phyloP scores from a whole-genome alignment of 1,140 invertebrate genomes.

The Drosophila arawakana region DNA sequence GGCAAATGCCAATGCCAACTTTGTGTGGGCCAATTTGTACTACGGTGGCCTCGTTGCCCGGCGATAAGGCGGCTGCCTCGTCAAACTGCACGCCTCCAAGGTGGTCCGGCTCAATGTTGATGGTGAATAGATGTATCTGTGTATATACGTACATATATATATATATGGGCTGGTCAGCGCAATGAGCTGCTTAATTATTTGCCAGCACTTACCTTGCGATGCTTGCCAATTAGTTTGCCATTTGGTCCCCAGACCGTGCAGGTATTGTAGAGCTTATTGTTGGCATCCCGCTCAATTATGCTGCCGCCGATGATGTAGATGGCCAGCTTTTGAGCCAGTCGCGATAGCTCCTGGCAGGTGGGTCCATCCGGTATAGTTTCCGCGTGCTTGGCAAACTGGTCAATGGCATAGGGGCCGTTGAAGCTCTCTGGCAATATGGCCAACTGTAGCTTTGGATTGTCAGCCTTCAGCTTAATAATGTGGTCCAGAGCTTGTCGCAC shows the following conservation, averaged over 20 bases:
- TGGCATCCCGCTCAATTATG: constrained; percentile 90
- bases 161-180: not conserved
- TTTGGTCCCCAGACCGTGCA: constrained; percentile 94
- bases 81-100: constrained; percentile 94
- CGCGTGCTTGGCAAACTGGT: constrained; percentile 94
- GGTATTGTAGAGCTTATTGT: constrained; percentile 91
- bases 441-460: constrained; percentile 88
- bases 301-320: constrained; percentile 95
- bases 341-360: constrained; percentile 89
- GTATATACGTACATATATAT: not conserved
- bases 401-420: constrained; percentile 93
- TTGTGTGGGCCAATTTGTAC: constrained; percentile 90
- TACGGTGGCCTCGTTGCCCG: constrained; percentile 90
- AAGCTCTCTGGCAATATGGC: constrained; percentile 97
- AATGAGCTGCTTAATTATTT: constrained; percentile 7
- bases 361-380: constrained; percentile 92
- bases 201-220: constrained; percentile 87
- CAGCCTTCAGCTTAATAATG: constrained; percentile 89
- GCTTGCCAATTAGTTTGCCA: constrained; percentile 90
- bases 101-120: constrained; percentile 90
- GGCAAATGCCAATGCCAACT: constrained; percentile 96
- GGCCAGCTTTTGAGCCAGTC: constrained; percentile 90
- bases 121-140: constrained; percentile 96
- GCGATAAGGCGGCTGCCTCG: constrained; percentile 92
- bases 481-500: constrained; percentile 88